Base-by-base conservation (phyloP, 1,140 invertebrate species). In the Gonatopus flavifemur region DNA sequence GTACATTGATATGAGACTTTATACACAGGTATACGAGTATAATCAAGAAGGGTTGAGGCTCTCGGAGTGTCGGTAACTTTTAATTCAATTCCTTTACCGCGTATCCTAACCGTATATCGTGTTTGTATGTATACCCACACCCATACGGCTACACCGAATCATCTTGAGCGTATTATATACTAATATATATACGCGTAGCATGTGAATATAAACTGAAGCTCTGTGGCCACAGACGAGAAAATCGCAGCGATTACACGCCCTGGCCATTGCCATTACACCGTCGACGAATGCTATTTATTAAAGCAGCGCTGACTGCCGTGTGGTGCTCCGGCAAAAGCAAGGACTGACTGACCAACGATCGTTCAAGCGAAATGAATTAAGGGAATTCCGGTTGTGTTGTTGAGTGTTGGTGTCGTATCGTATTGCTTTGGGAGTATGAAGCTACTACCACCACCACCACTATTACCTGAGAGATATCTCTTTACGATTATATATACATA, bases 261-360 rank as follows among this genome's bases (percentile, higher is more conserved):
- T 58, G 57, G 58, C 56, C 56, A 52, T 59, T 59, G 54, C 56
- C 51, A 59, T 59, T 54, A 59, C 55, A 49, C 42, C 56, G 42
- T 54, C 56, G 56, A 53, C 57, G 51, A 59, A 55, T 50, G 56
- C 57, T 58, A 55, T 59, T 59, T 59, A 59, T 59, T 50, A 44
- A 59, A 50, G 32, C 41, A 21, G 22, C 22, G 31, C 24, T 49
- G 31, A 35, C n/a, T n/a, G n/a, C n/a, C n/a, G 43, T 50, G 43
- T 45, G 45, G 45, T 46, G 49, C 42, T 36, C 41, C 22, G 41
- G 18, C 35, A 42, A 46, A 50, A 44, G 43, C 43, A 50, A 46
- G 39, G 43, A 31, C 13, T 40, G 39, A 33, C 31, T 46, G n/a
- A 22, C 37, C 32, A 50, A 44, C 49, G 47, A 49, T 49, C 39